These are phyloP conservation scores for Oryzias sinensis DNA, from an alignment of 2,797 vertebrate species.

Conservation along the genomic window DNA sequence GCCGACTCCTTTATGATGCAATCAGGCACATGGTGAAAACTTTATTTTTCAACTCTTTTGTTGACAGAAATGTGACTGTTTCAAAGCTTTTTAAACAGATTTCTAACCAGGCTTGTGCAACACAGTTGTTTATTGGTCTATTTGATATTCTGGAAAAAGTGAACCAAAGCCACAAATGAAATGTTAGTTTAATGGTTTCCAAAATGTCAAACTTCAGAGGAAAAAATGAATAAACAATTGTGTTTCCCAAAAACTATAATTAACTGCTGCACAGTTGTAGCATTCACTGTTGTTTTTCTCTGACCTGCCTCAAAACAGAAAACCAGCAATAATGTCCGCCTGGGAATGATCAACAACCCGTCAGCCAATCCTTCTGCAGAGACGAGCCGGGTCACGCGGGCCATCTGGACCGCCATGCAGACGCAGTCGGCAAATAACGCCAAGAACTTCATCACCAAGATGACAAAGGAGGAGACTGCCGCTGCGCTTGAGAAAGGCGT, in stretches of 20 bases:
- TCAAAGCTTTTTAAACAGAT: too few species aligned
- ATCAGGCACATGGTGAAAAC: constrained; percentile 90
- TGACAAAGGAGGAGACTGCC: constrained; percentile 90
- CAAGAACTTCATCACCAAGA: constrained; percentile 98
- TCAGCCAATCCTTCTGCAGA: constrained; percentile 68
- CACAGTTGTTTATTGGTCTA: too few species aligned
- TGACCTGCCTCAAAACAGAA: constrained; percentile 75
- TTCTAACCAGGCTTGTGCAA: too few species aligned
- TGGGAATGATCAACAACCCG: constrained; percentile 93
- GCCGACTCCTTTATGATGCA: constrained; percentile 92
- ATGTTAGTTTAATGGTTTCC: too few species aligned
- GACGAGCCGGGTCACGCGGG: constrained; percentile 80
- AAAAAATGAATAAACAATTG: too few species aligned
- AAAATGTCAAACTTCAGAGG: too few species aligned
- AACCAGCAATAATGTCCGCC: constrained; percentile 92
- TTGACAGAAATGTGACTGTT: too few species aligned
- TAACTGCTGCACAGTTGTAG: not conserved
- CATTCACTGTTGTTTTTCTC: not conserved
- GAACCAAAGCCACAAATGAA: too few species aligned
- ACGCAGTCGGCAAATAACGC: constrained; percentile 92
- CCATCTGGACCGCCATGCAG: constrained; percentile 94
- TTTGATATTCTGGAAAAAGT: too few species aligned
- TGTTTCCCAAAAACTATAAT: too few species aligned
- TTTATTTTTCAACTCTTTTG: not conserved
- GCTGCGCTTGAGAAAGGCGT: constrained; percentile 79